Conservation (phyloP, 1,140 invertebrate genomes). For the Archivesica marissinica region DNA sequence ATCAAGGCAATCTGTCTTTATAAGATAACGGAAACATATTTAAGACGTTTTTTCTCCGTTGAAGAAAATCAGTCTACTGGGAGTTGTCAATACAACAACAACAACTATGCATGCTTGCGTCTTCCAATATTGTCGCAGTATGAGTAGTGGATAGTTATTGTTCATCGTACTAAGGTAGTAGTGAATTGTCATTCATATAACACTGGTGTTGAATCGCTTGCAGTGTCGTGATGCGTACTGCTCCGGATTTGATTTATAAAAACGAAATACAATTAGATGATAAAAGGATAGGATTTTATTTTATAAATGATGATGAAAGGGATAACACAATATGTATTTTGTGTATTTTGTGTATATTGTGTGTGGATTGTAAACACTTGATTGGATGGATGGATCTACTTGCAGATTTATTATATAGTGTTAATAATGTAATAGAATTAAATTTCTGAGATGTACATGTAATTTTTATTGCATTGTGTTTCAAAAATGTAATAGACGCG, state of each 20-base stretch:
- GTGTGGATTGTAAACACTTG: too few relatives aligned
- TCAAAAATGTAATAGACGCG: not conserved
- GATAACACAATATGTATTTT: too few relatives aligned
- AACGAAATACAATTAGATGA: too few relatives aligned
- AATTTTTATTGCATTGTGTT: not conserved
- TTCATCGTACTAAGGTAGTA: too few relatives aligned
- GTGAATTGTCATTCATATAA: not conserved
- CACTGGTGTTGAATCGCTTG: not conserved
- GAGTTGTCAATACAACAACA: constrained; percentile 8
- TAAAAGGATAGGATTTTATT: too few relatives aligned
- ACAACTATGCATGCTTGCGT: not conserved
- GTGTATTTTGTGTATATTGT: too few relatives aligned
- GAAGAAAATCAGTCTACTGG: constrained; percentile 22
- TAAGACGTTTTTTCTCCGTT: constrained; percentile 35
- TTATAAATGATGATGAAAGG: not conserved
- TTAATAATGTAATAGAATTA: not conserved
- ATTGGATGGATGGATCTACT: too few relatives aligned
- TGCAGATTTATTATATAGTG: not conserved
- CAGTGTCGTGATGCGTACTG: not conserved
- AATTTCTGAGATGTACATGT: too few relatives aligned
- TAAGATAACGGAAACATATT: constrained; percentile 57
- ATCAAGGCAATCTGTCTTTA: constrained; percentile 54
- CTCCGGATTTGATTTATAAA: too few relatives aligned
- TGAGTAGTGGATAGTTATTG: constrained; percentile 10
- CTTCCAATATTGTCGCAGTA: not conserved